Percentiles rank a stretch among this genome's conserved stretches.
Conservation (phyloP, 2,113 vertebrate species). For the Mustelus asterias region DNA sequence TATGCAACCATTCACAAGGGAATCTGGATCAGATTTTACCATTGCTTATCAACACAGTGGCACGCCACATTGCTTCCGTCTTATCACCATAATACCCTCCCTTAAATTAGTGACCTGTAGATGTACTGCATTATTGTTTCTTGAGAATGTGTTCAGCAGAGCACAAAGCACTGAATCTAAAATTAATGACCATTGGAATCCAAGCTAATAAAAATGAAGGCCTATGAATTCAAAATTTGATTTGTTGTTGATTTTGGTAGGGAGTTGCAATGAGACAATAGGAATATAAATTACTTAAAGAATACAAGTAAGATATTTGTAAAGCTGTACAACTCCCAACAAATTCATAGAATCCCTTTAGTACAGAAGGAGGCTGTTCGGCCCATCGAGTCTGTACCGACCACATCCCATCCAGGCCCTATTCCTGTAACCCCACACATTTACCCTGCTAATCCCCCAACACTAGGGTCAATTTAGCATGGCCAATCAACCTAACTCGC, state of each 20-base stretch:
- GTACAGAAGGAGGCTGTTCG: no score
- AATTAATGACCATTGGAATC: constrained; percentile 35
- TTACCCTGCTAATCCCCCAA: no score
- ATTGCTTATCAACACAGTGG: constrained; percentile 51
- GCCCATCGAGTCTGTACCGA: no score
- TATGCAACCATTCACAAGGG: constrained; percentile 50
- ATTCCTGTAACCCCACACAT: no score
- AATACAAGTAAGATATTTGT: background rate
- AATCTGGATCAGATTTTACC: constrained; percentile 45
- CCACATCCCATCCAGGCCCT: no score
- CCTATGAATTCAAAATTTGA: constrained; percentile 41
- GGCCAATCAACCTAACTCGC: no score
- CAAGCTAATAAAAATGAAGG: constrained; percentile 38
- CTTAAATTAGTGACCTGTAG: constrained; percentile 39
- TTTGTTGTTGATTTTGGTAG: constrained; percentile 44
- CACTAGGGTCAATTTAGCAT: no score
- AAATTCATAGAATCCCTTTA: background rate
- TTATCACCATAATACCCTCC: constrained; percentile 47
- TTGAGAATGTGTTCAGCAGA: constrained; percentile 43
- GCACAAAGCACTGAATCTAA: constrained; percentile 38
- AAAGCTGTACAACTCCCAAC: background rate
- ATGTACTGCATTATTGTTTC: constrained; percentile 41
- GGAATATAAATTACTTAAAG: background rate
- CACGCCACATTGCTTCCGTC: constrained; percentile 51
- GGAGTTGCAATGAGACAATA: constrained; percentile 33